Conservation (phyloP, 2,797 vertebrate species). For the Dryobates pubescens region DNA sequence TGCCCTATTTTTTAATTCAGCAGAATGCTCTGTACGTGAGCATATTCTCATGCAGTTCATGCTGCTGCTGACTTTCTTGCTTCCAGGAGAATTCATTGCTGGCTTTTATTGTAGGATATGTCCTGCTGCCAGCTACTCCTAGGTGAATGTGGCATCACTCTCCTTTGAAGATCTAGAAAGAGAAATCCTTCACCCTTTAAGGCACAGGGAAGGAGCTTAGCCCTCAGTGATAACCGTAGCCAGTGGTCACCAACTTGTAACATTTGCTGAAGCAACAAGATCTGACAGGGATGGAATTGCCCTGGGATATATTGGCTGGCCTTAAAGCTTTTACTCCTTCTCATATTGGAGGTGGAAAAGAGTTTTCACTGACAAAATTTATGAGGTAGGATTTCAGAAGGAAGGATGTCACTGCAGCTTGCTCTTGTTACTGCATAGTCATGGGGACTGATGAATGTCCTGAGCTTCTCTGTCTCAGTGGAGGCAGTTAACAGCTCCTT, state of each 20-base stretch:
- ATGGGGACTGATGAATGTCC: not conserved
- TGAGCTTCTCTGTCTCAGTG: not conserved
- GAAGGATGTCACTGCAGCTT: not conserved
- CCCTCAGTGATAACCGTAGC: slow-evolving; percentile 13
- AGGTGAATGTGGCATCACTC: not conserved
- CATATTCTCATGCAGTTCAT: not conserved
- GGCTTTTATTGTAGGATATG: not conserved
- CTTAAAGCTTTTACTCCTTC: not conserved
- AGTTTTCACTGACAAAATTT: not conserved
- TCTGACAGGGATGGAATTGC: slow-evolving; percentile 22
- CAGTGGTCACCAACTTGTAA: slow-evolving; percentile 35
- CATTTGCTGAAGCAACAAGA: not conserved
- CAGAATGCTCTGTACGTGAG: not conserved
- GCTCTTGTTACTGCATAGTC: not conserved
- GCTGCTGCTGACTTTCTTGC: not conserved
- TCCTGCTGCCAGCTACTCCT: slow-evolving; percentile 1
- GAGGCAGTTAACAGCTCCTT: not conserved
- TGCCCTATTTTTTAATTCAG: slow-evolving; percentile 44
- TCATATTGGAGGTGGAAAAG: not conserved
- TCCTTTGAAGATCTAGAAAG: not conserved
- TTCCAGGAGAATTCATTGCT: slow-evolving; percentile 18
- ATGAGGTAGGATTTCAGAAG: not conserved
- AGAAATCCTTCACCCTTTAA: slow-evolving; percentile 3
- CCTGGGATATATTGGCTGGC: not conserved
- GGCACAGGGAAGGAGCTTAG: not conserved